A percentile compares a stretch with the other conserved stretches of the same genome.
Evolutionary conservation across 2,797 vertebrate genomes (phyloP).

Genomic region (Allochrocebus solatus): DNA sequence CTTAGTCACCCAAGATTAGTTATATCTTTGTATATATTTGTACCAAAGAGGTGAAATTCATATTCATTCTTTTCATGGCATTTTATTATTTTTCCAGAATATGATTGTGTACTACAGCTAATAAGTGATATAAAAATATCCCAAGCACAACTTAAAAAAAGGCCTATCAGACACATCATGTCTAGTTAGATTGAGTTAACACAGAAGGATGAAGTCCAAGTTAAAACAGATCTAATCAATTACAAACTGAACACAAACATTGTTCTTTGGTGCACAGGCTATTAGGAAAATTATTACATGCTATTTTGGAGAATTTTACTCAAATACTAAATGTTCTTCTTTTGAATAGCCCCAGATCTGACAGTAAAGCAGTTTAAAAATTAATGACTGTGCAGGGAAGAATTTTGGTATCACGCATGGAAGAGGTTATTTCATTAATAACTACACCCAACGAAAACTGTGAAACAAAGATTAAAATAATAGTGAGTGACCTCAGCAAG

Average conservation of each 20-base stretch:
- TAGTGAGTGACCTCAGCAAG: neutral
- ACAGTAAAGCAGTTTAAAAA: neutral
- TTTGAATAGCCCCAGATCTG: neutral
- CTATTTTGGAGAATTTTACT: neutral
- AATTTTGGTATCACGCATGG: neutral
- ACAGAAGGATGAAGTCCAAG: neutral
- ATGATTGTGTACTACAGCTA: neutral
- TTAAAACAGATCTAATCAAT: neutral
- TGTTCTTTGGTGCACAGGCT: neutral
- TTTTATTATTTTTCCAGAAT: neutral
- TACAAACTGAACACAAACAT: no score
- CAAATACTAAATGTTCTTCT: neutral
- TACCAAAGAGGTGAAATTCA: neutral
- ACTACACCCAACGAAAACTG: neutral
- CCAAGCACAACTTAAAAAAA: neutral
- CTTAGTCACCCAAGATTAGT: neutral
- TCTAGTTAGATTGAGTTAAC: neutral
- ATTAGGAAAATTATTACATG: neutral
- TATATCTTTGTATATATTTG: neutral
- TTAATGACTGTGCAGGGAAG: neutral
- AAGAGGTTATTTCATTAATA: neutral
- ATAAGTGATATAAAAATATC: neutral
- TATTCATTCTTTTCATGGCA: neutral
- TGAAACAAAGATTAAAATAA: neutral
- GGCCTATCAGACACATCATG: accelerated